Base-by-base conservation (phyloP, 2,113 vertebrate genomes). In the Alethe castanea region DNA sequence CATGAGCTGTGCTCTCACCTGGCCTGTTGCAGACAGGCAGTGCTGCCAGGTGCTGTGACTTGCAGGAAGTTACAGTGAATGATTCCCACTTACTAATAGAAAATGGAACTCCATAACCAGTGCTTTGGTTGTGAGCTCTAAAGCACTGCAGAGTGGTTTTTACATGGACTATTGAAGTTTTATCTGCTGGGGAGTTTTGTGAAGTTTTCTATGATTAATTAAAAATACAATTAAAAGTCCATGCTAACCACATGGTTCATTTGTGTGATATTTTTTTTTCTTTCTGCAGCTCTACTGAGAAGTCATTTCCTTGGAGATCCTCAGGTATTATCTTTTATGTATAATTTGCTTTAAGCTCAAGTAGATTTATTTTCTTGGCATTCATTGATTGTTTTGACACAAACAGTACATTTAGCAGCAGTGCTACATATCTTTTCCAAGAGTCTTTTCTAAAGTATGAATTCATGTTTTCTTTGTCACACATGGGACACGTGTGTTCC, bases 271-370 rank as follows among this genome's bases (percentile, higher is more conserved):
- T 40, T 66, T 86, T 92, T 81, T 97, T 95, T 96, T 73, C 87
- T 97, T 96, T 90, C 95, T 97, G 40, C 97, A 99, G 99, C 98
- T 99, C 99, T 61, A 99, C 99, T 98, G 99, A 99, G 97, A 99
- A 99, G 98, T 99, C 99, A 91, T 98, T 99, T 98, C 99, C 99
- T 91, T 99, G 99, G 99, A 99, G 98, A 98, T 98, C 98, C 69
- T 96, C 98, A 99, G 99, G 99, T 99, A 99, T 82, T 96, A 62
- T 50, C 52, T 91, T 97, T 96, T 59, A 36, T 93, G 52, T 80
- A 82, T 76, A 38, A 66, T 72, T 85, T 94, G 50, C 62, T 80
- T 89, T 86, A 79, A 66, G 40, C 12, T 12, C 6, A 3, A 26
- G 38, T 79, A n/a, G 3, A 26, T 90, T 56, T 81, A 9, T 50